These are phyloP conservation scores for Drosophila colorata DNA, from an alignment of 2,888 invertebrate genomes.

Conservation along the genomic window DNA sequence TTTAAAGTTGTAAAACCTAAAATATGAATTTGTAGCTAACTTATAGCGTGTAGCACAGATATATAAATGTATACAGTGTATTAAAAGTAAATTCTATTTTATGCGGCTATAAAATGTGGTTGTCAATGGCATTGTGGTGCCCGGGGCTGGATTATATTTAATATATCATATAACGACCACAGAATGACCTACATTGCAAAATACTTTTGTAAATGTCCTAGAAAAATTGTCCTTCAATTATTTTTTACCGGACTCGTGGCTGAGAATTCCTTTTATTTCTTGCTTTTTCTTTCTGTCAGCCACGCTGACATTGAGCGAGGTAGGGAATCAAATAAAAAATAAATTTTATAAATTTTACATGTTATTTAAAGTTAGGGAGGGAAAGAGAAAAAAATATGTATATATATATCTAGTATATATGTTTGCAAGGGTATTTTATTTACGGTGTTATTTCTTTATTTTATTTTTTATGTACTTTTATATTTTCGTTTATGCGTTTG, in stretches of 20 bases:
- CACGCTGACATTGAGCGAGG: conserved; percentile 37
- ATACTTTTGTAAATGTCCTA: conserved; percentile 21
- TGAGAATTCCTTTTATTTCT: conserved; percentile 7
- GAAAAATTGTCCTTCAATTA: conserved; percentile 48
- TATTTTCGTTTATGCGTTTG: conserved; percentile 16
- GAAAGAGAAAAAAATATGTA: background rate
- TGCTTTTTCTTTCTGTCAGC: background rate
- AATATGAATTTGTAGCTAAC: no score
- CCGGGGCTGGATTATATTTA: conserved; percentile 27
- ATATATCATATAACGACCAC: conserved; percentile 20
- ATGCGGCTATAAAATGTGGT: no score
- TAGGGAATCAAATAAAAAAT: conserved; percentile 19
- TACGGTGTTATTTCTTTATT: background rate
- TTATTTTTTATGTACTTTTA: conserved; percentile 10
- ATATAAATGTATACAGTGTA: no score
- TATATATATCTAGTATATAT: no score
- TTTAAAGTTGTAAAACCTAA: no score
- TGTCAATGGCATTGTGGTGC: no score
- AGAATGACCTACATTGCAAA: conserved; percentile 46
- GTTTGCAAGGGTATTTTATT: background rate
- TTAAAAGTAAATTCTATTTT: no score
- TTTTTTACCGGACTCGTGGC: conserved; percentile 29
- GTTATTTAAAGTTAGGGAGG: conserved; percentile 61
- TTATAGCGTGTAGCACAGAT: no score
- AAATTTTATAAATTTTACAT: conserved; percentile 50